Base-by-base conservation (phyloP, 2,797 vertebrate genomes). In the Florisuga fusca region DNA sequence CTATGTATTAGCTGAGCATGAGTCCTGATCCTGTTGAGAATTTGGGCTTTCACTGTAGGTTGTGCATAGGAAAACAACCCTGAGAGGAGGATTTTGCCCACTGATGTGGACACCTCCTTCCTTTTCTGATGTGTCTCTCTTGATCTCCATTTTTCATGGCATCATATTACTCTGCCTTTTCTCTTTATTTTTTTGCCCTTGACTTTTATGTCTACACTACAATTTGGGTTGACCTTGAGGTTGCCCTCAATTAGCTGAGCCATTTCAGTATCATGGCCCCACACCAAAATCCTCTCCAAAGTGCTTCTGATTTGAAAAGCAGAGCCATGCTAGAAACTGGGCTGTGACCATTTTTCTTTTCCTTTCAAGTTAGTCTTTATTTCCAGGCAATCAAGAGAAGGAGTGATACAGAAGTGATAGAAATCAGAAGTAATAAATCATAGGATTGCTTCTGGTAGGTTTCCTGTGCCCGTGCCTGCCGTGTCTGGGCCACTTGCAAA, bases 241-340 rank as follows among this genome's bases (percentile, higher is more conserved):
- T 87, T 96, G 95, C 81, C 89, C 92, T 96, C 95, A 90, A 84
- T 96, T 92, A 94, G 89, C 84, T 74, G 81, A 87, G 75, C 91
- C 48, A 23, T 94, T 94, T 84, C 48, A 3, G 29, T 63, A 53
- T 63, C 15, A 0, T 77, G 84, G 89, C 87, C 81, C 81, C 63
- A 53, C 43, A 82, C 89, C 89, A 87, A 69, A 92, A 77, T 53
- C 45, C 57, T 89, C 59, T 10, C 1, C 63, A 53, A 16, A 5
- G 4, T 63, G 23, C 81, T 76, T 53, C 78, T 92, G 72, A 51
- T 64, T 84, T 55, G 77, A 79, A 84, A 36, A 93, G 80, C 71
- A 72, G 77, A 73, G 25, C 71, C 62, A 67, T 73, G 43, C 67
- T 26, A 51, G 67, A 57, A 89, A 33, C 72, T 46, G 67, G 31